A percentile compares a stretch with the other conserved stretches of the same genome.
Evolutionary conservation across 2,113 vertebrate species (phyloP).

Genomic region (Aythya baeri): DNA sequence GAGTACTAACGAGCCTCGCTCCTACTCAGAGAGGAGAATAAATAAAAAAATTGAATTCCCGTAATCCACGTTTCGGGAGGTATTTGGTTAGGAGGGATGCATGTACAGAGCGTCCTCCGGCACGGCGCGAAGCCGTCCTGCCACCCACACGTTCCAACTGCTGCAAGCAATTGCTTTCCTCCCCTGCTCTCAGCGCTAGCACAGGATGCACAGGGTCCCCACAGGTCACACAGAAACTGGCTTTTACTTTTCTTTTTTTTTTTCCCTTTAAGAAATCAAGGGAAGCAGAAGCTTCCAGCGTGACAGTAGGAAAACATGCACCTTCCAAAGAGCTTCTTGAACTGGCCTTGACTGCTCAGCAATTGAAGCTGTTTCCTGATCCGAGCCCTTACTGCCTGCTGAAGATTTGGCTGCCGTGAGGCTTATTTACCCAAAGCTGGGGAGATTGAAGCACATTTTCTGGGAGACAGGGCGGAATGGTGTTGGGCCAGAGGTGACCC

Average conservation of each 20-base stretch:
- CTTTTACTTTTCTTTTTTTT: neutral
- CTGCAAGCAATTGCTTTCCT: slow-evolving; percentile 60
- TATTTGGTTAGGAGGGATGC: slow-evolving; percentile 61
- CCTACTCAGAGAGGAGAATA: neutral
- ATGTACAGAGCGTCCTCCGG: slow-evolving; percentile 15
- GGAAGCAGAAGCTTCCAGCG: slow-evolving; percentile 63
- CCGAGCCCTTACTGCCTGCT: neutral
- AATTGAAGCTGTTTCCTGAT: slow-evolving; percentile 68
- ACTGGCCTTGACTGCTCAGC: slow-evolving; percentile 46
- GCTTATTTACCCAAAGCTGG: neutral
- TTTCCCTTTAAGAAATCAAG: neutral
- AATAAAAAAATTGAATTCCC: neutral
- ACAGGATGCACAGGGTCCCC: slow-evolving; percentile 70
- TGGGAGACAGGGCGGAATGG: neutral
- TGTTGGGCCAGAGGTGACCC: neutral
- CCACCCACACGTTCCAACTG: slow-evolving; percentile 65
- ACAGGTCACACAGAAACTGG: slow-evolving; percentile 52
- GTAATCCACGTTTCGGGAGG: slow-evolving; percentile 27
- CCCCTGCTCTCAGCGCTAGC: slow-evolving; percentile 37
- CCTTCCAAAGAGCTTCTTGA: slow-evolving; percentile 60
- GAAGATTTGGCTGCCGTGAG: neutral
- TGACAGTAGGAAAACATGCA: slow-evolving; percentile 50
- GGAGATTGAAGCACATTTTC: neutral
- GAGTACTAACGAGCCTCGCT: slow-evolving; percentile 6
- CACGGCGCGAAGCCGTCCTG: slow-evolving; percentile 26